Conservation (phyloP, 2,888 invertebrate species). For the Drosophila mimetica region DNA sequence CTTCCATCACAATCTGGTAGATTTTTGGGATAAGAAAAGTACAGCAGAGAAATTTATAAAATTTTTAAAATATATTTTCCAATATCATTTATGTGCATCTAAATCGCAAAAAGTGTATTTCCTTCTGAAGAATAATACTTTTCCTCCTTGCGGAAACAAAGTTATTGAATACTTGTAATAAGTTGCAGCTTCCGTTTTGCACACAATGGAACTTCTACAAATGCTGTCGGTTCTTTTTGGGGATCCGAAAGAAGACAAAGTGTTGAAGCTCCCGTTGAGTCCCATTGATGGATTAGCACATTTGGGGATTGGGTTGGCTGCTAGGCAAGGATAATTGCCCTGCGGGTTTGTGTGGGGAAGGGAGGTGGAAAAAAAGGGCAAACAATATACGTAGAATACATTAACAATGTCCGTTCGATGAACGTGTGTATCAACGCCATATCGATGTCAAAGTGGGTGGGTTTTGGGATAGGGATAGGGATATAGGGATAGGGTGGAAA, state of each 20-base stretch:
- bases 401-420: slow-evolving; percentile 59
- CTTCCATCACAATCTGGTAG: too few relatives aligned
- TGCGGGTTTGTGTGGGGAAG: neutral
- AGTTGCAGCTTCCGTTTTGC: slow-evolving; percentile 39
- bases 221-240: neutral
- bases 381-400: slow-evolving; percentile 49
- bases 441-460: slow-evolving; percentile 63
- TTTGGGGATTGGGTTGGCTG: slow-evolving; percentile 51
- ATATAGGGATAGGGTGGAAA: slow-evolving; percentile 29
- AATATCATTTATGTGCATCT: too few relatives aligned
- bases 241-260: slow-evolving; percentile 30
- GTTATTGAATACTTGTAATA: slow-evolving; percentile 32
- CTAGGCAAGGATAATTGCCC: slow-evolving; percentile 58
- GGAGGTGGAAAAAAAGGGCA: slow-evolving; percentile 10
- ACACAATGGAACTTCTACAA: neutral
- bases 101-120: too few relatives aligned
- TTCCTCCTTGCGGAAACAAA: neutral
- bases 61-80: too few relatives aligned
- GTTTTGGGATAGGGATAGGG: neutral
- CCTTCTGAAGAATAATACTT: neutral
- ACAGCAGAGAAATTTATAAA: too few relatives aligned
- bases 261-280: slow-evolving; percentile 49
- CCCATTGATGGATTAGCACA: slow-evolving; percentile 66
- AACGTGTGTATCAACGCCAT: slow-evolving; percentile 65
- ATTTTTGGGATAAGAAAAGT: too few relatives aligned